Base-by-base conservation (phyloP, 2,888 invertebrate genomes). In the Tetheella fluctuosa region DNA sequence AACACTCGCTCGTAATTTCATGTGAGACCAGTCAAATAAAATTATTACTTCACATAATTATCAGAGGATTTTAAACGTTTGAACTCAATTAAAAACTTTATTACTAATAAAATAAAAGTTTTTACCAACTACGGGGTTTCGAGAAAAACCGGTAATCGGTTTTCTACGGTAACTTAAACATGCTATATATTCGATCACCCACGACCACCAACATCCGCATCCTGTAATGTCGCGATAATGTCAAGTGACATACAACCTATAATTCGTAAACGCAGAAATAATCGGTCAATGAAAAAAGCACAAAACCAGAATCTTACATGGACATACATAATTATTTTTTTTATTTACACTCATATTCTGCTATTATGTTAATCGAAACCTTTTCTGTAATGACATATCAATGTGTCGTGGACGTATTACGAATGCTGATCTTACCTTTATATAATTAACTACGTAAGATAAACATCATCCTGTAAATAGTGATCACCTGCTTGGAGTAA, bases 221-320 rank as follows among this genome's bases (percentile, higher is more conserved):
- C 17, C 20, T 7, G n/a, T 42, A 7, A 48, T 10, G n/a, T 20
- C 10, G 20, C 48, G 17, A 8, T 48, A 48, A 48, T 48, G 48
- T 48, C 48, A 48, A 48, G 20, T 20, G 10, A 20, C 17, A 48
- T 10, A 20, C 17, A 48, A 48, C 48, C 48, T 20, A 48, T 48
- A 48, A 48, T 48, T 48, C 48, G n/a, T 42, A 10, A 48, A 20
- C 20, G 48, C 48, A 48, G 20, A 20, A 48, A 48, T 48, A 48
- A 48, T 48, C 48, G 48, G 10, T 10, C 17, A 20, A 20, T 48
- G 42, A 17, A 42, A n/a, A 42, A n/a, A 17, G 2, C 48, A 48
- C 48, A 48, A 48, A 48, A 48, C 48, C 48, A 48, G 17, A 48
- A 48, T 48, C 48, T 20, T 48, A 48, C n/a, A n/a, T n/a, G 48